Evolutionary conservation across 2,888 invertebrate genomes (phyloP).

Genomic region (Agapostemon virescens): DNA sequence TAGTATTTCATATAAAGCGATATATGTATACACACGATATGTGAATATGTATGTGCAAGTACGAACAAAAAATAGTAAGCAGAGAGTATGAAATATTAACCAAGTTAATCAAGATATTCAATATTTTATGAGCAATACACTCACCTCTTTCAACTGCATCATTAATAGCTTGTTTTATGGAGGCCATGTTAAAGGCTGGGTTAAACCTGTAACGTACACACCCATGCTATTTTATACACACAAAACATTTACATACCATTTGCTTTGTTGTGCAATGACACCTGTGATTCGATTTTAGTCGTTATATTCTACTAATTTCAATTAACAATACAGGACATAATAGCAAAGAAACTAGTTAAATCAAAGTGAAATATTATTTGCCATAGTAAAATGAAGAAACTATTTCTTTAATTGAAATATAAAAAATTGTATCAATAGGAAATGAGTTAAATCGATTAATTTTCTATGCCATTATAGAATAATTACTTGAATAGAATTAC

Average conservation of each 20-base stretch:
- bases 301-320: slow-evolving; percentile 17
- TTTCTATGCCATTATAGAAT: neutral
- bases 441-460: neutral
- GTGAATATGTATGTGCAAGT: neutral
- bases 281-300: slow-evolving; percentile 50
- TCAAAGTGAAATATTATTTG: slow-evolving; percentile 17
- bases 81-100: slow-evolving; percentile 16
- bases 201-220: slow-evolving; percentile 88
- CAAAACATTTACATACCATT: slow-evolving; percentile 58
- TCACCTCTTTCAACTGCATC: slow-evolving; percentile 96
- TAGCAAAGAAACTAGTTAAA: neutral
- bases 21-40: neutral
- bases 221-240: slow-evolving; percentile 73
- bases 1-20: neutral
- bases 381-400: neutral
- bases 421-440: neutral
- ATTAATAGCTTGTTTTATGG: slow-evolving; percentile 96
- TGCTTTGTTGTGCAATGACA: slow-evolving; percentile 67
- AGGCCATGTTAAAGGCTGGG: slow-evolving; percentile 95
- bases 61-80: slow-evolving; percentile 8
- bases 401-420: neutral
- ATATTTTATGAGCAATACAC: slow-evolving; percentile 68
- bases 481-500: neutral
- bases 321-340: neutral
- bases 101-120: slow-evolving; percentile 23